A percentile compares a stretch with the other conserved stretches of the same genome.
Evolutionary conservation across 2,888 invertebrate species (phyloP).

Genomic region (Crossocerus cetratus): DNA sequence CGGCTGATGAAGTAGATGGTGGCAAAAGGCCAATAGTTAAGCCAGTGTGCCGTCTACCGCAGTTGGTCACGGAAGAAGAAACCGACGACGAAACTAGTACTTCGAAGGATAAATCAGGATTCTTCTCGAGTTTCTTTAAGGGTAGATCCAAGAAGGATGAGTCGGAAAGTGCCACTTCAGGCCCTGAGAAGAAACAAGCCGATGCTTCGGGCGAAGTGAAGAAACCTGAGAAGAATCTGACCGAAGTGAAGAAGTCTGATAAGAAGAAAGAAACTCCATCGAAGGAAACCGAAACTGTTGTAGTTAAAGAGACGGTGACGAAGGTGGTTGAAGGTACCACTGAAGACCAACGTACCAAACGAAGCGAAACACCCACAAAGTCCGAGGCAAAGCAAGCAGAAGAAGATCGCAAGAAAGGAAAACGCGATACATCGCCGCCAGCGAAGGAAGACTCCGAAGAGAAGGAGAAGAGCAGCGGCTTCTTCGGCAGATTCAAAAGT

Average conservation of each 20-base stretch:
- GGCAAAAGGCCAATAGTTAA: constrained; percentile 29
- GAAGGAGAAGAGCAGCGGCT: constrained; percentile 60
- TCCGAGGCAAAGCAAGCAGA: constrained; percentile 76
- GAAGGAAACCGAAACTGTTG: not conserved
- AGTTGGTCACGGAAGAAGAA: constrained; percentile 44
- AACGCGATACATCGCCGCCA: not conserved
- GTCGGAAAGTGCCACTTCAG: constrained; percentile 36
- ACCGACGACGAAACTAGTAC: constrained; percentile 41
- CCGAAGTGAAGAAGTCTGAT: not conserved
- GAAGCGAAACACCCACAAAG: not conserved
- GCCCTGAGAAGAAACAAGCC: constrained; percentile 36
- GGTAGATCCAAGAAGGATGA: constrained; percentile 63
- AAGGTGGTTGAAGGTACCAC: not conserved
- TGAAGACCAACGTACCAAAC: not conserved
- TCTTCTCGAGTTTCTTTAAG: constrained; percentile 66
- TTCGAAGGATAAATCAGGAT: constrained; percentile 62
- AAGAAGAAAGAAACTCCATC: too few relatives aligned
- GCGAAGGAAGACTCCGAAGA: constrained; percentile 34
- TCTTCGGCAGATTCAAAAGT: constrained; percentile 71
- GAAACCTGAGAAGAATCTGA: not conserved
- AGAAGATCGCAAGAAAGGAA: constrained; percentile 75
- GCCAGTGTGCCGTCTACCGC: not conserved
- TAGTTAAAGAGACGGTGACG: not conserved
- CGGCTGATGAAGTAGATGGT: constrained; percentile 22
- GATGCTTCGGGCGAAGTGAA: constrained; percentile 19